A percentile compares a stretch with the other conserved stretches of the same genome.
These are phyloP conservation scores for Leptura quadrifasciata DNA, from an alignment of 2,888 invertebrate species.

Conservation along the genomic window DNA sequence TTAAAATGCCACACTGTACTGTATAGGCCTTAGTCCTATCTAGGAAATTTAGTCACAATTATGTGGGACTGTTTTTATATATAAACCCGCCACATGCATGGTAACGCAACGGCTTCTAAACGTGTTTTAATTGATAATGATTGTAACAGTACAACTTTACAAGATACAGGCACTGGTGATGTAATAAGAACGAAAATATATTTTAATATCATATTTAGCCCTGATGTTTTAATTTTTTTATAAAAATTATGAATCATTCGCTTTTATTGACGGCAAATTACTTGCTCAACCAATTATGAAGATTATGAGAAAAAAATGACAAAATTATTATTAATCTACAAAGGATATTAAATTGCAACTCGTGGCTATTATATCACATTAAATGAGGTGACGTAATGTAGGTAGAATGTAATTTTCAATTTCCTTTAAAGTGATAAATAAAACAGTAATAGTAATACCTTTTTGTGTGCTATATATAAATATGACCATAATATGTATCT, in stretches of 20 bases:
- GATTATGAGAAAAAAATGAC: background rate
- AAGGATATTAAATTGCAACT: background rate
- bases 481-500: constrained; percentile 22
- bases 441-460: constrained; percentile 7
- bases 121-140: too few relatives aligned
- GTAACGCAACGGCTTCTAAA: too few relatives aligned
- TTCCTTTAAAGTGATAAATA: constrained; percentile 35
- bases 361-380: constrained; percentile 16
- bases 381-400: constrained; percentile 13
- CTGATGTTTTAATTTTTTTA: background rate
- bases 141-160: too few relatives aligned
- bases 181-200: too few relatives aligned
- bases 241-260: background rate
- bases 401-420: constrained; percentile 15
- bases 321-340: background rate
- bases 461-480: constrained; percentile 34
- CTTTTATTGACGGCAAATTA: background rate
- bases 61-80: too few relatives aligned
- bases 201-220: background rate
- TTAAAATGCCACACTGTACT: too few relatives aligned
- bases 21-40: too few relatives aligned
- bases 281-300: background rate
- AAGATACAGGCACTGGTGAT: too few relatives aligned
- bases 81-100: too few relatives aligned
- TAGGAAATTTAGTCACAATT: too few relatives aligned